phyloP scores from a whole-genome alignment of 2,888 invertebrate genomes.

The Lithophane ornitopus region DNA sequence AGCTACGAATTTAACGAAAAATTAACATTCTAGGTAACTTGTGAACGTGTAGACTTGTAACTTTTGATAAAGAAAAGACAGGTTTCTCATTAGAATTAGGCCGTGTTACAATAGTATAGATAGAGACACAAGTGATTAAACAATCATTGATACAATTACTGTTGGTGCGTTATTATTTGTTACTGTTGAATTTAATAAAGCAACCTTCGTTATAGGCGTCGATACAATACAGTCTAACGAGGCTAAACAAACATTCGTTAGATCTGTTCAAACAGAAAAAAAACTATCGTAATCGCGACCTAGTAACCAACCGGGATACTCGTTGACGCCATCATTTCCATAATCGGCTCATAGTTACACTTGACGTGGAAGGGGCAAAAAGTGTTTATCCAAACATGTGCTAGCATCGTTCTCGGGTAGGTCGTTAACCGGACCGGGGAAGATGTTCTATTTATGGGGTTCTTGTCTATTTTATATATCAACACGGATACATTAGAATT shows the following conservation, averaged over 20 bases:
- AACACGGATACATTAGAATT: constrained; percentile 11
- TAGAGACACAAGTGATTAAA: neutral
- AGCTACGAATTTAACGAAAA: too few species aligned
- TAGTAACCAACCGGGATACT: constrained; percentile 44
- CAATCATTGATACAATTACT: neutral
- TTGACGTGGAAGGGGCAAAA: constrained; percentile 28
- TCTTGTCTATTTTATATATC: constrained; percentile 34
- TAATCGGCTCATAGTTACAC: constrained; percentile 32
- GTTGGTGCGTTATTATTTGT: neutral
- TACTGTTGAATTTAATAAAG: neutral
- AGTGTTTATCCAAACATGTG: constrained; percentile 30
- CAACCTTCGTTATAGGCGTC: neutral
- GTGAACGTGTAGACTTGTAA: too few species aligned
- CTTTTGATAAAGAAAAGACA: too few species aligned
- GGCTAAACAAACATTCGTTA: constrained; percentile 37
- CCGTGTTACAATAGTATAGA: neutral
- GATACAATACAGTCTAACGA: constrained; percentile 30
- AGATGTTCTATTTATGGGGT: constrained; percentile 21
- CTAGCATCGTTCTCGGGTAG: constrained; percentile 15
- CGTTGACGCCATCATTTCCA: constrained; percentile 31
- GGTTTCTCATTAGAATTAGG: neutral
- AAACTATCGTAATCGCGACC: constrained; percentile 29
- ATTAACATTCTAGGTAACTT: too few species aligned
- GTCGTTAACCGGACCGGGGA: constrained; percentile 54
- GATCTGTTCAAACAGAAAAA: constrained; percentile 41